phyloP scores from a whole-genome alignment of 1,140 invertebrate species.

The Drosophila sproati region DNA sequence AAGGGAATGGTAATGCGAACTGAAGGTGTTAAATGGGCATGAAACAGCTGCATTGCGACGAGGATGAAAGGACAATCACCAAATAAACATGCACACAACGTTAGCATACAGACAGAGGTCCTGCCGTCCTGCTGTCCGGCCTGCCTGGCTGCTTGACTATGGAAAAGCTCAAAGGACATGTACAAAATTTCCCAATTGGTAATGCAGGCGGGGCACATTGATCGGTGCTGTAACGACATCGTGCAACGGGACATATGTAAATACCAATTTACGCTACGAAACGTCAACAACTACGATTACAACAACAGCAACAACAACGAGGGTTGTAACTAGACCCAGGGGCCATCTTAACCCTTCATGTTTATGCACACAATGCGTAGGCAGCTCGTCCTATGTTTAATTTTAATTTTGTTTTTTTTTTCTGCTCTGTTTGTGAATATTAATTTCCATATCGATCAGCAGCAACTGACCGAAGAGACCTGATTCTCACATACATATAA shows the following conservation, averaged over 20 bases:
- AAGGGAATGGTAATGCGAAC: slow-evolving; percentile 62
- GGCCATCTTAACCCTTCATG: slow-evolving; percentile 49
- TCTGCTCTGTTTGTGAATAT: slow-evolving; percentile 39
- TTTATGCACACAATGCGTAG: slow-evolving; percentile 28
- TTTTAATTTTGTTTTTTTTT: slow-evolving; percentile 56
- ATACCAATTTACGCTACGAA: slow-evolving; percentile 79
- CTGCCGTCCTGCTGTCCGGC: neutral
- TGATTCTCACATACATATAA: slow-evolving; percentile 6
- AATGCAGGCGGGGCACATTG: slow-evolving; percentile 66
- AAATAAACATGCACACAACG: slow-evolving; percentile 68
- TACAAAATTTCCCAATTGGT: slow-evolving; percentile 66
- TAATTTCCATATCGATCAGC: slow-evolving; percentile 72
- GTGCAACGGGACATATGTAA: slow-evolving; percentile 71
- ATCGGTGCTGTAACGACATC: slow-evolving; percentile 25
- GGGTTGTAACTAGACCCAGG: slow-evolving; percentile 31
- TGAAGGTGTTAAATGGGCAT: slow-evolving; percentile 82
- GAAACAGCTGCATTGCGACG: slow-evolving; percentile 80
- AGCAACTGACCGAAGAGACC: slow-evolving; percentile 41
- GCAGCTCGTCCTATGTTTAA: slow-evolving; percentile 34
- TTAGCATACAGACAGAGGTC: slow-evolving; percentile 20
- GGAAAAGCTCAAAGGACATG: slow-evolving; percentile 74
- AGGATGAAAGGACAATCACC: slow-evolving; percentile 71
- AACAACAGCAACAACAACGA: slow-evolving; percentile 34
- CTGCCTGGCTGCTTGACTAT: slow-evolving; percentile 8
- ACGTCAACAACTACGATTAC: slow-evolving; percentile 78